Conservation (phyloP, 1,140 invertebrate species). For the Brachionus plicatilis region DNA sequence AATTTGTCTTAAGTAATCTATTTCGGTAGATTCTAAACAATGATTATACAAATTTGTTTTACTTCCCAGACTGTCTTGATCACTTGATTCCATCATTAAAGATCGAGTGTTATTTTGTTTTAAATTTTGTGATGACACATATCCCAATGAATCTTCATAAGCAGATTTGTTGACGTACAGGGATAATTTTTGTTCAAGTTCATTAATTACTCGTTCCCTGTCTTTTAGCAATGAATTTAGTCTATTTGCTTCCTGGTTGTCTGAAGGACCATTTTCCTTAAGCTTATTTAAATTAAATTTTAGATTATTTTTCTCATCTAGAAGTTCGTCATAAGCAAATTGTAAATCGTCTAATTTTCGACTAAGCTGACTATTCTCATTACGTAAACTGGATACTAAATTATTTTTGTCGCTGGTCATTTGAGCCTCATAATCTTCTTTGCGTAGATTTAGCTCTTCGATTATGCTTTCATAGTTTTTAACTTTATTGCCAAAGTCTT, state of each 20-base stretch:
- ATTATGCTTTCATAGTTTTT: background rate
- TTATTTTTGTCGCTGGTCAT: background rate
- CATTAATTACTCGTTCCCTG: background rate
- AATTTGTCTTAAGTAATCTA: conserved; percentile 37
- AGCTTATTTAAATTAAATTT: background rate
- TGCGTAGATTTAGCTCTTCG: background rate
- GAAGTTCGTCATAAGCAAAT: background rate
- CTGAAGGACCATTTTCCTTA: background rate
- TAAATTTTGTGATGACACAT: background rate
- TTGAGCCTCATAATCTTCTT: background rate
- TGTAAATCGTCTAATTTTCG: background rate
- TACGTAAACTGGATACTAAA: background rate
- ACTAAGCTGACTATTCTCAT: background rate
- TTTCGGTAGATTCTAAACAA: conserved; percentile 37
- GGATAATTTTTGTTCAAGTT: background rate
- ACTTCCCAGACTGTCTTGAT: conserved; percentile 12
- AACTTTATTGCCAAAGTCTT: background rate
- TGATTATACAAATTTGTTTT: conserved; percentile 2
- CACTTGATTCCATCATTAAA: conserved; percentile 18
- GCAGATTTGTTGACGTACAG: background rate
- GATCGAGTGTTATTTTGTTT: background rate
- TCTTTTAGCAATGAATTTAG: background rate
- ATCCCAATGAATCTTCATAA: background rate
- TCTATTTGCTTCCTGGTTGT: background rate
- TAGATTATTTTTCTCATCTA: conserved; percentile 3